Evolutionary conservation across 2,888 invertebrate species (phyloP).

Genomic region (Drosophila merina): DNA sequence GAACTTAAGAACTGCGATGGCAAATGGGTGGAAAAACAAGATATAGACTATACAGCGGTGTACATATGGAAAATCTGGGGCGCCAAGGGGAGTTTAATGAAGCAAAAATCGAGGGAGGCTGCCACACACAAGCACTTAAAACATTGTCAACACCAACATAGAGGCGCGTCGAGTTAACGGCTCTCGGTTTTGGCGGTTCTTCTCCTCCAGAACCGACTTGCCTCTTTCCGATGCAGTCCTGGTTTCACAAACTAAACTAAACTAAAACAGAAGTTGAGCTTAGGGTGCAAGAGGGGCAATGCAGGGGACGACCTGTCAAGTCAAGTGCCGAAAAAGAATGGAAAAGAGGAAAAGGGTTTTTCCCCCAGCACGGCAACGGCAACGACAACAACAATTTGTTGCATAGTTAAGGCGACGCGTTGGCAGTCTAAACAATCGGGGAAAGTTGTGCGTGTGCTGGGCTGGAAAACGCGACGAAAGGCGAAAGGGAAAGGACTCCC

Average conservation of each 20-base stretch:
- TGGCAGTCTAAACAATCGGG: constrained; percentile 59
- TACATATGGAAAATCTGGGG: constrained; percentile 3
- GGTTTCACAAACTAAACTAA: constrained; percentile 10
- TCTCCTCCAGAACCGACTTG: neutral
- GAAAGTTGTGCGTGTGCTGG: constrained; percentile 65
- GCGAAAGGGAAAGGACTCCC: constrained; percentile 1
- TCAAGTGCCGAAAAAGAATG: constrained; percentile 36
- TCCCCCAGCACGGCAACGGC: constrained; percentile 21
- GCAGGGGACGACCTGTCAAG: constrained; percentile 26
- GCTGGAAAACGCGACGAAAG: constrained; percentile 3
- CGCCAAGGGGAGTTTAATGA: constrained; percentile 31
- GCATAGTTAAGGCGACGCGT: constrained; percentile 55
- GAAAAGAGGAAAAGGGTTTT: constrained; percentile 13
- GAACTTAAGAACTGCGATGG: neutral
- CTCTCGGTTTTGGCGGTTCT: constrained; percentile 53
- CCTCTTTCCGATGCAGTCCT: constrained; percentile 8
- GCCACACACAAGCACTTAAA: constrained; percentile 40
- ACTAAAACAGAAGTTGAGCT: constrained; percentile 40
- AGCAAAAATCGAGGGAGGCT: constrained; percentile 33
- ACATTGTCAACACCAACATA: constrained; percentile 53
- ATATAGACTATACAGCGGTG: neutral
- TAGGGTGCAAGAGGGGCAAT: constrained; percentile 2
- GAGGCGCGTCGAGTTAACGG: constrained; percentile 42
- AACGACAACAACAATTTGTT: constrained; percentile 52
- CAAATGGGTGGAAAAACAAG: constrained; percentile 11